Base-by-base conservation (phyloP, 2,797 vertebrate genomes). In the Coranthus polyacanthus region DNA sequence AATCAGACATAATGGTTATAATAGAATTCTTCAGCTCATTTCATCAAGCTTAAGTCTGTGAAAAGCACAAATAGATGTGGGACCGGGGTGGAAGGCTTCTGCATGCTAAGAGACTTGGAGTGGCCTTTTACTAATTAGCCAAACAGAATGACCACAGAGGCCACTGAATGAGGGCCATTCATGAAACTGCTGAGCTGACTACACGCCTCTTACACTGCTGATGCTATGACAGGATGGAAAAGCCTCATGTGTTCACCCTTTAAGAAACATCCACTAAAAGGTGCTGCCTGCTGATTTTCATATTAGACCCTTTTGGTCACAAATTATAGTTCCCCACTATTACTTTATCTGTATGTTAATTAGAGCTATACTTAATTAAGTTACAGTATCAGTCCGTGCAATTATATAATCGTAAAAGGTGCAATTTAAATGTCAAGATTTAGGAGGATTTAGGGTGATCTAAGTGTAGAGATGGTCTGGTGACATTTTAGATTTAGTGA, bases 101-200 rank as follows among this genome's bases (percentile, higher is more conserved):
- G 85, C 73, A 88, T 88, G 79, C 85, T 87, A 87, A 91, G 75
- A 90, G 85, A 79, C 83, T 82, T 82, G 42, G 73, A 82, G 60
- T 68, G 56, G 68, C 34, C 57, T 81, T 84, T 74, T 22, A 61
- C 72, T 89, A 87, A 90, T 89, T 75, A 89, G 66, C 78, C 56
- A 72, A 65, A 81, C 46, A 68, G 75, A 87, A 73, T 54, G 64
- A 72, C 67, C 72, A 38, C 72, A 51, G 61, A 58, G 38, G 5
- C 64, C 15, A 21, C 47, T 91, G 81, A 90, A 89, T 84, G 77
- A 82, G 82, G 44, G 26, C 68, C 88, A 89, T 92, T 93, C 89
- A 92, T 82, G 42, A 60, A 68, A 26, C 65, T 74, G 50, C 67
- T 68, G 80, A 79, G 73, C 38, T 15, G 63, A 72, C 72, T 41